These are phyloP conservation scores for Hemiscyllium ocellatum DNA, from an alignment of 2,113 vertebrate genomes.

Conservation along the genomic window DNA sequence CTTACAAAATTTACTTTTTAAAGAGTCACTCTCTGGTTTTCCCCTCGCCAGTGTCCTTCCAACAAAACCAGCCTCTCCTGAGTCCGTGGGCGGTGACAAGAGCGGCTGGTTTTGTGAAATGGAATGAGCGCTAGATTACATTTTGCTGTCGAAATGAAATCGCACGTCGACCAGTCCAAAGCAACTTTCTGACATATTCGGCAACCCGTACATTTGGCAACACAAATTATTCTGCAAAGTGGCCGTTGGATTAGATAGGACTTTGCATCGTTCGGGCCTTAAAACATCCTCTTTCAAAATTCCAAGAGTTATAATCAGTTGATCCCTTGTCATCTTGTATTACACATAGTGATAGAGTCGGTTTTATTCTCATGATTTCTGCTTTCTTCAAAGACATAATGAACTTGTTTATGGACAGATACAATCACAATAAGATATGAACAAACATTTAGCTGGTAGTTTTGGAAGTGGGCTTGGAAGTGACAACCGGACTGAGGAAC, in stretches of 20 bases:
- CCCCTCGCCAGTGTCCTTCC: not conserved
- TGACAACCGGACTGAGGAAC: not conserved
- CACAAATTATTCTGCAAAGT: not conserved
- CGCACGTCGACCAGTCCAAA: not conserved
- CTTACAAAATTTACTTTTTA: not conserved
- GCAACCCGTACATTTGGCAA: not conserved
- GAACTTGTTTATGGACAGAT: not conserved
- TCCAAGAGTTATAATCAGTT: not conserved
- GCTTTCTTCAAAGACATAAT: not conserved
- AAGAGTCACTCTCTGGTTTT: not conserved
- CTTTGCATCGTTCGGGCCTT: not conserved
- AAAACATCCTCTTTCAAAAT: not conserved
- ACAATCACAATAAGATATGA: not conserved
- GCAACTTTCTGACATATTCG: not conserved
- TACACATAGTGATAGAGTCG: not conserved
- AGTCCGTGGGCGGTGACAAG: not conserved
- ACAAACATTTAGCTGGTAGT: not conserved
- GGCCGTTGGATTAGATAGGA: not conserved
- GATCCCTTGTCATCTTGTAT: not conserved
- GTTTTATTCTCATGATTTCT: not conserved
- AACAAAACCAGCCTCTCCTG: not conserved
- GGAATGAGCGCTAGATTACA: not conserved
- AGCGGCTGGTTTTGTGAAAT: not conserved
- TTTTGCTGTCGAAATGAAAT: constrained; percentile 13
- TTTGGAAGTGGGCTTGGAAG: not conserved